Percentiles rank a stretch among this genome's conserved stretches.
Conservation (phyloP, 2,113 vertebrate species). For the Planiliza haematocheilus region DNA sequence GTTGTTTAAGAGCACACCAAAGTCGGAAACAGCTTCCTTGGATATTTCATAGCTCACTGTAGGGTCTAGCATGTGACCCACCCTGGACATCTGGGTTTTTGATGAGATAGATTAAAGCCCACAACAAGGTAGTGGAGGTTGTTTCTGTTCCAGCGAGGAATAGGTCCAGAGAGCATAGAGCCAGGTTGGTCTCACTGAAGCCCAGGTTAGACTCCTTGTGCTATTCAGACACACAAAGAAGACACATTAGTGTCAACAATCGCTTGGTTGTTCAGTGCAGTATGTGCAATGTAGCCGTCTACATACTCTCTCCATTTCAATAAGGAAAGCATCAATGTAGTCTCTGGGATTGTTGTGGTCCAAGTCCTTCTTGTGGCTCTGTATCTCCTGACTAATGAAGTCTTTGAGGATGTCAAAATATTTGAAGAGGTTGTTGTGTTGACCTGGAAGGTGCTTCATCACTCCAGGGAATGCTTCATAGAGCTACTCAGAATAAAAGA, state of each 20-base stretch:
- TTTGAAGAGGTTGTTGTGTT: slow-evolving; percentile 79
- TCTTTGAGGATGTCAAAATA: slow-evolving; percentile 20
- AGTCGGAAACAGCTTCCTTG: neutral
- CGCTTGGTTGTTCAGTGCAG: accelerated
- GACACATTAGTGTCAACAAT: neutral
- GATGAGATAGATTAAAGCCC: slow-evolving; percentile 87
- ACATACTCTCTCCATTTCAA: slow-evolving; percentile 84
- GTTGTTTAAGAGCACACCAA: too few relatives aligned
- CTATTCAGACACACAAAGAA: slow-evolving; percentile 26
- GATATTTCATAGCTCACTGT: neutral
- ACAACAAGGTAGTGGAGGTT: slow-evolving; percentile 87
- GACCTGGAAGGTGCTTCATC: slow-evolving; percentile 83
- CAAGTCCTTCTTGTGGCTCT: slow-evolving; percentile 82
- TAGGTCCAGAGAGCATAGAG: slow-evolving; percentile 86
- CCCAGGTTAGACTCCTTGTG: slow-evolving; percentile 38
- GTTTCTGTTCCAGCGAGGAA: slow-evolving; percentile 92
- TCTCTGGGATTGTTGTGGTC: slow-evolving; percentile 79
- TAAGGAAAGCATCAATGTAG: slow-evolving; percentile 87
- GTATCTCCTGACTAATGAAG: slow-evolving; percentile 67
- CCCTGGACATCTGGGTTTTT: slow-evolving; percentile 86
- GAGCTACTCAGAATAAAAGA: slow-evolving; percentile 72
- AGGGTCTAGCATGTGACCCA: slow-evolving; percentile 55
- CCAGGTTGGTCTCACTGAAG: slow-evolving; percentile 84
- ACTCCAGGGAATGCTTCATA: slow-evolving; percentile 80
- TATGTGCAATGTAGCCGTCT: too few relatives aligned